These are phyloP conservation scores for Myxocyprinus asiaticus DNA, from an alignment of 2,113 vertebrate species.

Conservation along the genomic window DNA sequence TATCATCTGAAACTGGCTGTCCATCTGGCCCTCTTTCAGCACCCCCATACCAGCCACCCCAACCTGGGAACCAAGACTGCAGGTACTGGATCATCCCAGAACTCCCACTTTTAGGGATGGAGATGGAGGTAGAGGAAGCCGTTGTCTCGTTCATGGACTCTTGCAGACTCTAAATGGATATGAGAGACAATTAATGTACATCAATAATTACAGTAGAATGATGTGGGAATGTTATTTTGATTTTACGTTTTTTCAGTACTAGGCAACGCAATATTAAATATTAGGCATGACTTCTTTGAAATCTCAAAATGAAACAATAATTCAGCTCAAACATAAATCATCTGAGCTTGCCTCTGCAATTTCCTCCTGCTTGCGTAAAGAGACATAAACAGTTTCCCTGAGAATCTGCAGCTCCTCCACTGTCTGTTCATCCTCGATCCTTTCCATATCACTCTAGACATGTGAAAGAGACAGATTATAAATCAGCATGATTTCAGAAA, in stretches of 20 bases:
- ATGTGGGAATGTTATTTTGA: too few species aligned
- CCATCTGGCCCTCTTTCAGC: constrained; percentile 55
- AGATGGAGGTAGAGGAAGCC: constrained; percentile 60
- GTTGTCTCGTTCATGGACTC: constrained; percentile 75
- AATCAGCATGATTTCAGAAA: too few species aligned
- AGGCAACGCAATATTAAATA: not conserved
- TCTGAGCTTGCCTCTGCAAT: constrained; percentile 83
- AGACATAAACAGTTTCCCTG: constrained; percentile 84
- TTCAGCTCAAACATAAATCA: not conserved
- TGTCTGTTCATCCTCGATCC: constrained; percentile 92
- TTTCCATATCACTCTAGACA: constrained; percentile 80
- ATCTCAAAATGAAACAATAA: not conserved
- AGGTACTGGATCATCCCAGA: constrained; percentile 95
- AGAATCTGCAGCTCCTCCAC: constrained; percentile 89
- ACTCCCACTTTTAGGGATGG: constrained; percentile 73
- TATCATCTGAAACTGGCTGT: constrained; percentile 71
- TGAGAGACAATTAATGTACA: not conserved
- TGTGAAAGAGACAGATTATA: not conserved
- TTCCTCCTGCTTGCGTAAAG: constrained; percentile 84
- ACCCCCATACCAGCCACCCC: constrained; percentile 95
- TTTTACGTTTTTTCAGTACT: not conserved
- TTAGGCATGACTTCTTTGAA: not conserved
- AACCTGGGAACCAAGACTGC: constrained; percentile 98
- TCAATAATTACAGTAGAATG: not conserved
- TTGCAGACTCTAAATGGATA: constrained; percentile 76